Evolutionary conservation across 1,140 invertebrate genomes (phyloP), one percentile per base, ranked within the genome.

Genomic region (Ceratosolen fusciceps): DNA sequence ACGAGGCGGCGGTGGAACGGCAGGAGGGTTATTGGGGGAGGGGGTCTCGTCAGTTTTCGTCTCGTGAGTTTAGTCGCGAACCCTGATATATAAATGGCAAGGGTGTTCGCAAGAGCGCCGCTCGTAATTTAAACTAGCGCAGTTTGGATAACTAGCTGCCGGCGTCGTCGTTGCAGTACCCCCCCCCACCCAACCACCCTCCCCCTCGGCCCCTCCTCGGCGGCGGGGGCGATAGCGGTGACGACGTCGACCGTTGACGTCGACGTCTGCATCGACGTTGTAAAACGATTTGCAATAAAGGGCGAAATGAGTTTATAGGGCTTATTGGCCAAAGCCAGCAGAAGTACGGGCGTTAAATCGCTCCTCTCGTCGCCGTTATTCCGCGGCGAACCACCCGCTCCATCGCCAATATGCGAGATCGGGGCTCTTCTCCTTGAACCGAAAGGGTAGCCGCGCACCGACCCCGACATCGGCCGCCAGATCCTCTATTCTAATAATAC

Each of bases 261-360:
- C 75, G 60, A 70, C 71, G 65, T 68, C 71, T 70, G 47, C 58
- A 71, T 52, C 72, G 54, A 7, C 86, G 89, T 87, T 90, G 88
- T 90, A 90, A 90, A 90, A 84, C 90, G 83, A 90, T 90, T 89
- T 84, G 84, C 86, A 87, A 85, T 89, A 88, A 90, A 90, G 81
- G 85, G 80, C 80, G 80, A 86, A 90, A 90, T 90, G 88, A 89
- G 85, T 90, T 90, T 90, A 90, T 90, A 88, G 87, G 88, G 87
- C 87, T 90, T 88, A 90, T 90, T 90, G 90, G 84, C 85, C 83
- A 19, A 70, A 84, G 68, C 62, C 80, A 80, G 62, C 85, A 88
- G 87, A 88, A 88, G 85, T 84, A 86, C 78, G 77, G 24, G 39
- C 47, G 26, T 26, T 43, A 19, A 12, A 5, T 24, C 19, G n/a